Percentiles rank a stretch among this genome's conserved stretches.
phyloP scores from a whole-genome alignment of 2,888 invertebrate species.

The Sphinx pinastri region DNA sequence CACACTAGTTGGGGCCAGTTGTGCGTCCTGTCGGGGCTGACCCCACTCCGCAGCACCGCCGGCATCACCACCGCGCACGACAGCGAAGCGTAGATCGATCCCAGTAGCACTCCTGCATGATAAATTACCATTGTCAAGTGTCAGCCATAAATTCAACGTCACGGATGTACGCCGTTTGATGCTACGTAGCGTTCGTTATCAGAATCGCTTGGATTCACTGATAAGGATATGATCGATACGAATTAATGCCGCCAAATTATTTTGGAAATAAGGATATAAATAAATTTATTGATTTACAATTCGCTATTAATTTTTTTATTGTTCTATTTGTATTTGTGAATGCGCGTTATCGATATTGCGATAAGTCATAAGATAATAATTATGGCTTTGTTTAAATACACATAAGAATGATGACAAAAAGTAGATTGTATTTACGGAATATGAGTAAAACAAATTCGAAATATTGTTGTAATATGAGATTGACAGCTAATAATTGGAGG shows the following conservation, averaged over 20 bases:
- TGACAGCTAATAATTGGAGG: no score
- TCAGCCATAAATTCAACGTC: constrained; percentile 18
- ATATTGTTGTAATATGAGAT: no score
- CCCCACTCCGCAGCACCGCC: constrained; percentile 54
- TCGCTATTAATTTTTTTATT: background rate
- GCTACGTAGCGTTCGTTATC: constrained; percentile 16
- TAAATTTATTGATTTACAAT: background rate
- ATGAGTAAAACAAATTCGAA: no score
- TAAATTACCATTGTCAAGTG: constrained; percentile 13
- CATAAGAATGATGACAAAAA: no score
- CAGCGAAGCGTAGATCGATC: constrained; percentile 71
- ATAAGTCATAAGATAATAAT: background rate
- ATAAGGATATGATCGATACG: background rate
- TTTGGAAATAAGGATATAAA: background rate
- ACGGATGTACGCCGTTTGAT: constrained; percentile 6
- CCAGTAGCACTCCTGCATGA: constrained; percentile 62
- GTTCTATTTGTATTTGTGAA: background rate
- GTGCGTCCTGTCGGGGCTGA: constrained; percentile 46
- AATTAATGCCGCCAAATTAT: background rate
- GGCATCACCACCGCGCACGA: constrained; percentile 73
- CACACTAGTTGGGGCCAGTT: constrained; percentile 72
- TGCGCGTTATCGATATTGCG: background rate
- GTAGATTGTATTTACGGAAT: no score
- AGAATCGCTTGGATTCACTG: constrained; percentile 12
- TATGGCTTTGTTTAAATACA: background rate